Evolutionary conservation across 2,797 vertebrate species (phyloP).

Genomic region (Chrysocyon brachyurus): DNA sequence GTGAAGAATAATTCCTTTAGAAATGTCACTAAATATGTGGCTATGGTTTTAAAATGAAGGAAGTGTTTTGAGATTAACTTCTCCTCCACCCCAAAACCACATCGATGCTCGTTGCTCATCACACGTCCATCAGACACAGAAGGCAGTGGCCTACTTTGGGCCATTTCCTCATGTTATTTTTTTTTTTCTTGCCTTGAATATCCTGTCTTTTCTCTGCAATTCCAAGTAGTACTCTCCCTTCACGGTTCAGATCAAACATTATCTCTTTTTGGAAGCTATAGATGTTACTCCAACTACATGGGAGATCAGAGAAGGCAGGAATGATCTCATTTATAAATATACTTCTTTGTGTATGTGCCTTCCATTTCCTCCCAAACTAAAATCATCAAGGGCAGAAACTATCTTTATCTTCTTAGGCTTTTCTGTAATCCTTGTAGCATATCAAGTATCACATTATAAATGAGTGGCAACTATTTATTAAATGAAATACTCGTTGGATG

Average conservation of each 20-base stretch:
- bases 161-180: neutral
- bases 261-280: neutral
- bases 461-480: neutral
- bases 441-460: neutral
- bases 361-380: neutral
- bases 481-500: neutral
- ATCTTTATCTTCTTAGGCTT: neutral
- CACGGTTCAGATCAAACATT: neutral
- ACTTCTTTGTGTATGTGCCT: neutral
- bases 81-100: neutral
- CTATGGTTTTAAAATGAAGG: neutral
- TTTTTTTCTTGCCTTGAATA: neutral
- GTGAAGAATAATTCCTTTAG: neutral
- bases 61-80: neutral
- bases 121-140: rapidly evolving
- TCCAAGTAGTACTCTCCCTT: neutral
- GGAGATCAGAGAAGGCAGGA: neutral
- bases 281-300: neutral
- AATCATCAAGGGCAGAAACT: neutral
- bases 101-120: neutral
- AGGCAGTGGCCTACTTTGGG: neutral
- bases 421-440: neutral
- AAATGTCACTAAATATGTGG: neutral
- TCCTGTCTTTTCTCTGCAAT: neutral
- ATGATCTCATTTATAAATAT: neutral